A percentile compares a stretch with the other conserved stretches of the same genome.
Conservation (phyloP, 1,140 invertebrate species). For the Drosophila subobscura region DNA sequence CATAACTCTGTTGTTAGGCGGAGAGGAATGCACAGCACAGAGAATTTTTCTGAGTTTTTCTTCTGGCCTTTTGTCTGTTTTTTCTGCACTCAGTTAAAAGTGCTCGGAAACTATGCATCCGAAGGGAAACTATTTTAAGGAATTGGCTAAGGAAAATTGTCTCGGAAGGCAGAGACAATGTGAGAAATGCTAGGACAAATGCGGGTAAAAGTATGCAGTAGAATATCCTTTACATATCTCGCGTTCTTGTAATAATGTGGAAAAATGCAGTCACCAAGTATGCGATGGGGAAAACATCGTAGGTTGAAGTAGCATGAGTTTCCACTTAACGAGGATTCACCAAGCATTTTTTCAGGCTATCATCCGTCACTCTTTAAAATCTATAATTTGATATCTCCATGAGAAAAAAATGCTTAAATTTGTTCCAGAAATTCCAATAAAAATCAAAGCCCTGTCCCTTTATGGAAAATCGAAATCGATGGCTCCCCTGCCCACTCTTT, state of each 20-base stretch:
- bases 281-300: too few relatives aligned
- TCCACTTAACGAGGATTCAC: too few relatives aligned
- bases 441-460: slow-evolving; percentile 5
- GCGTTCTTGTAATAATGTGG: too few relatives aligned
- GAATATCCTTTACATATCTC: slow-evolving; percentile 5
- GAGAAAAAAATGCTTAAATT: too few relatives aligned
- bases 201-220: slow-evolving; percentile 9
- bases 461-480: slow-evolving; percentile 49
- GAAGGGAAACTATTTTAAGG: slow-evolving; percentile 34
- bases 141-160: slow-evolving; percentile 52
- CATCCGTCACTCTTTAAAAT: too few relatives aligned
- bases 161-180: slow-evolving; percentile 20
- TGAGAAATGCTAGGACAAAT: not conserved
- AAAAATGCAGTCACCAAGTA: too few relatives aligned
- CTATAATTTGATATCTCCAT: too few relatives aligned
- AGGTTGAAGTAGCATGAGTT: too few relatives aligned
- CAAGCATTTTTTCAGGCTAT: too few relatives aligned
- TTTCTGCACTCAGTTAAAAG: slow-evolving; percentile 5
- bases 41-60: slow-evolving; percentile 45
- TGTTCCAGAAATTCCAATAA: too few relatives aligned
- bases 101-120: slow-evolving; percentile 20
- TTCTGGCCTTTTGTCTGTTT: slow-evolving; percentile 25
- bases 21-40: slow-evolving; percentile 40
- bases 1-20: slow-evolving; percentile 42
- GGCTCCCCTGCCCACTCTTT: not conserved